Evolutionary conservation across 2,113 vertebrate genomes (phyloP).

Genomic region (Salvelinus fontinalis): DNA sequence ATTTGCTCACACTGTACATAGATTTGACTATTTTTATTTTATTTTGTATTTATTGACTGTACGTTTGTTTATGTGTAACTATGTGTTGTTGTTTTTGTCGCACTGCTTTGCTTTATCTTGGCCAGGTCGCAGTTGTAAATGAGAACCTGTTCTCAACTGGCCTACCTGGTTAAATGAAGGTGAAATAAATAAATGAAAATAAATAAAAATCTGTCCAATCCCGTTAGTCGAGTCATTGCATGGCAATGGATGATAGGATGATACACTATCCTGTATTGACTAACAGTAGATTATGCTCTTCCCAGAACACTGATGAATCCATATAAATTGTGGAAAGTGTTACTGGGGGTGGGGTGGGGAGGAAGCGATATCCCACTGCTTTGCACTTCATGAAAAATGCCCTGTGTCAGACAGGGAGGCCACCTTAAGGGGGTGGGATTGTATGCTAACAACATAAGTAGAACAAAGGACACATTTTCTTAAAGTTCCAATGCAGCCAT

Average conservation of each 20-base stretch:
- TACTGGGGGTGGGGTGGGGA: background rate
- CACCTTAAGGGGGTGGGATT: background rate
- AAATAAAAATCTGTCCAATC: background rate
- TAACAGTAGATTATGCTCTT: conserved; percentile 48
- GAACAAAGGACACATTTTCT: too few relatives aligned
- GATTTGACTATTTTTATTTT: too few relatives aligned
- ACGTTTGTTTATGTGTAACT: too few relatives aligned
- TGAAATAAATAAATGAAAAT: too few relatives aligned
- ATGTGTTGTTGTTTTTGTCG: too few relatives aligned
- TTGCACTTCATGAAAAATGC: conserved; percentile 19
- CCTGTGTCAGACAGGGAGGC: conserved; percentile 14
- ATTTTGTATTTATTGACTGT: too few relatives aligned
- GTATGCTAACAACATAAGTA: background rate
- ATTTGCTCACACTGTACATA: too few relatives aligned
- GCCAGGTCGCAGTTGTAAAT: too few relatives aligned
- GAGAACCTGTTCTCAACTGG: too few relatives aligned
- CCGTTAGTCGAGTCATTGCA: conserved; percentile 28
- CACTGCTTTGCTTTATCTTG: too few relatives aligned
- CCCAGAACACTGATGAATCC: conserved; percentile 58
- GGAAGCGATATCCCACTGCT: conserved; percentile 12
- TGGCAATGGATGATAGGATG: background rate
- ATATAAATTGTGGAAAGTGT: conserved; percentile 26
- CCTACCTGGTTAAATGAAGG: too few relatives aligned
- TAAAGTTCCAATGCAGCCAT: too few relatives aligned
- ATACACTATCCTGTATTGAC: conserved; percentile 56